Base-by-base conservation (phyloP, 2,797 vertebrate species). In the Parotocinclus haroldoi region DNA sequence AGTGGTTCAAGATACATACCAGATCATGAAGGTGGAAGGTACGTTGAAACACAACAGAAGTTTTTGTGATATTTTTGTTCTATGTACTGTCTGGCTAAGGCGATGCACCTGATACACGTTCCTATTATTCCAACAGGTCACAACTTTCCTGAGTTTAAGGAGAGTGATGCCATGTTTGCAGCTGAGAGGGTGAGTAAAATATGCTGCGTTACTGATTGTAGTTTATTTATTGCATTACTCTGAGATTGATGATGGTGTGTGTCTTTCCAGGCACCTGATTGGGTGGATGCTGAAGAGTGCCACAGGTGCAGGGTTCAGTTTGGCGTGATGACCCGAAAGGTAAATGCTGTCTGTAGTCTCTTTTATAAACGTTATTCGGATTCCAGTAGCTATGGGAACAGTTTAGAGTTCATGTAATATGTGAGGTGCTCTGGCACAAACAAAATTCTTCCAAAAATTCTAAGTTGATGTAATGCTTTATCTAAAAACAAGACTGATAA, bases 21-120 rank as follows among this genome's bases (percentile, higher is more conserved):
- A 99, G 83, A 99, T 99, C 73, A 95, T 99, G 94, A 99, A 99
- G 85, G 95, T 99, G 56, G 97, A 98, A 90, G 97, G 97, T 98
- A 82, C 88, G 86, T 9, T 19, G 27, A 27, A 27, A 5, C 27
- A 2, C 27, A 27, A 5, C 27, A 27, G 27, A 27, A 27, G 27
- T 17, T 40, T 18, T n/a, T 18, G 16, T 45, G 12, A 14, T 17
- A n/a, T 19, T 42, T 38, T 10, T 10, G 49, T 19, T 50, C 17
- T 52, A n/a, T 42, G 40, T 9, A 42, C 8, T 42, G 10, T 42
- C 10, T 42, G 40, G 40, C 8, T 42, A 11, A 42, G 10, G 9
- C 17, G 19, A 46, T 55, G 19, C 13, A n/a, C 17, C 13, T 54
- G 1, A 50, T 45, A 42, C 1, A 27, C 17, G 13, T 48, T 14